These are phyloP conservation scores for Sarcophaga peregrina DNA, from an alignment of 1,140 invertebrate species.

Conservation along the genomic window DNA sequence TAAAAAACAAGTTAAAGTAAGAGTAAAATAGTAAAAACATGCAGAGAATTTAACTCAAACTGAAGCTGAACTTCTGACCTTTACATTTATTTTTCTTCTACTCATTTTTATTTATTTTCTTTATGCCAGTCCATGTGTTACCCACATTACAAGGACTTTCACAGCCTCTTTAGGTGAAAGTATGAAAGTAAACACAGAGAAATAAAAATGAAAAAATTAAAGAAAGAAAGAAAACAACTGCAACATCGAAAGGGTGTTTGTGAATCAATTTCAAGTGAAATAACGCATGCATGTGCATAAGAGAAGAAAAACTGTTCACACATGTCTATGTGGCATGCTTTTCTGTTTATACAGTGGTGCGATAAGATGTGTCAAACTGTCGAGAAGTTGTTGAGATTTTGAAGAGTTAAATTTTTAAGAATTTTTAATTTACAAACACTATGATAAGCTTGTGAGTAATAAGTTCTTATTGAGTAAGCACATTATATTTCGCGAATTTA, in stretches of 20 bases:
- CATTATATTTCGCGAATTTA: too few relatives aligned
- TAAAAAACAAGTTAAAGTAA: too few relatives aligned
- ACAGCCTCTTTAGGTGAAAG: conserved; percentile 4
- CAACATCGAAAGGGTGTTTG: background rate
- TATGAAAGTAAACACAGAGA: background rate
- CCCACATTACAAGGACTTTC: background rate
- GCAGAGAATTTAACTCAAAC: background rate
- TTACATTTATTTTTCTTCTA: background rate
- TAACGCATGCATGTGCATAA: background rate
- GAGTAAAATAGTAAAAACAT: too few relatives aligned
- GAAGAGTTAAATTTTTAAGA: too few relatives aligned
- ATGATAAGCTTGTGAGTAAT: too few relatives aligned
- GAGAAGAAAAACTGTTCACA: too few relatives aligned
- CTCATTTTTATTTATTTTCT: background rate
- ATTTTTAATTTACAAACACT: too few relatives aligned
- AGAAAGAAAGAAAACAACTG: background rate
- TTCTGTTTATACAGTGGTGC: too few relatives aligned
- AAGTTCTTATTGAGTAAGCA: too few relatives aligned
- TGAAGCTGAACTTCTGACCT: background rate
- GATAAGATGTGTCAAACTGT: too few relatives aligned
- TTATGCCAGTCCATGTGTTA: background rate
- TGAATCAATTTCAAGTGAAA: background rate
- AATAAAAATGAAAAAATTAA: background rate
- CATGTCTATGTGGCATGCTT: too few relatives aligned
- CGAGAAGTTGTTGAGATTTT: too few relatives aligned